Conservation (phyloP, 2,888 invertebrate species). For the Brenthis hecate region DNA sequence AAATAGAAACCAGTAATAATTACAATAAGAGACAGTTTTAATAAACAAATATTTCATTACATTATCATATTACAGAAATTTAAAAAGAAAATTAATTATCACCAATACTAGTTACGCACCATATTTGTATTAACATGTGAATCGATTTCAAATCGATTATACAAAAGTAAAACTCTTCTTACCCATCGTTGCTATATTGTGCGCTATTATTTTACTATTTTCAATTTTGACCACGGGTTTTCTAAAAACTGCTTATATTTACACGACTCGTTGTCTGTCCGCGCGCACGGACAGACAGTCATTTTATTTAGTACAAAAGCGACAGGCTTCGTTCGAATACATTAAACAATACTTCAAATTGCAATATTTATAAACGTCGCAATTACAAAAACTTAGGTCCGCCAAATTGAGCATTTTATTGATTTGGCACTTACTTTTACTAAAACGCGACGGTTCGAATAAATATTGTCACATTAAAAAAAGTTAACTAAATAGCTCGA, state of each 20-base stretch:
- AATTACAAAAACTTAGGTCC: constrained; percentile 14
- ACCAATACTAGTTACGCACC: constrained; percentile 7
- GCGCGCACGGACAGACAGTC: constrained; percentile 19
- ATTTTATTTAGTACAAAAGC: constrained; percentile 38
- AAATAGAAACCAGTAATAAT: not conserved
- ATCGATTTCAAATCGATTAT: too few relatives aligned
- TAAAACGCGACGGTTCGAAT: constrained; percentile 17
- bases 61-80: not conserved
- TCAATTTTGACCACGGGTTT: constrained; percentile 41
- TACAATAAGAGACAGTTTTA: not conserved
- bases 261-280: constrained; percentile 29
- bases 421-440: constrained; percentile 38
- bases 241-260: constrained; percentile 40
- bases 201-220: constrained; percentile 48
- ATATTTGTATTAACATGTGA: not conserved
- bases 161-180: not conserved
- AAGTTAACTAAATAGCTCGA: constrained; percentile 16
- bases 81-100: not conserved
- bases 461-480: constrained; percentile 20
- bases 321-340: constrained; percentile 29
- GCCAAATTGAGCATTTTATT: constrained; percentile 35
- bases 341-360: constrained; percentile 25
- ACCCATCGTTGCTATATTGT: constrained; percentile 33
- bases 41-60: not conserved
- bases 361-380: constrained; percentile 29